These are phyloP conservation scores for Poeciliopsis presidionis DNA, from an alignment of 2,797 vertebrate genomes.

Conservation along the genomic window DNA sequence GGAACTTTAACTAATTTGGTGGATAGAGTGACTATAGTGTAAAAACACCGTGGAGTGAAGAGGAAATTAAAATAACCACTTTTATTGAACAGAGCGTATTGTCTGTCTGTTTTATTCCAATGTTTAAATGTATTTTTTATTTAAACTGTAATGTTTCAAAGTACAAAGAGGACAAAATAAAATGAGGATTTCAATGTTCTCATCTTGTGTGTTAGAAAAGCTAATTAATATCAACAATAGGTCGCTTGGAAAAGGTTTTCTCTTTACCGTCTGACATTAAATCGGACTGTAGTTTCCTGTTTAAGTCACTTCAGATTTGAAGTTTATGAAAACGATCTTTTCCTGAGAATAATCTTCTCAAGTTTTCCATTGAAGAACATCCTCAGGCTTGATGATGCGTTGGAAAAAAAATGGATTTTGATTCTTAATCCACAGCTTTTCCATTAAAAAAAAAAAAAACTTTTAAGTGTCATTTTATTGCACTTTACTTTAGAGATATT, in stretches of 20 bases:
- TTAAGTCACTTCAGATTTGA: not conserved
- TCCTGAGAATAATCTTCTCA: not conserved
- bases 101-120: constrained; percentile 43
- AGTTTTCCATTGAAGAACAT: not conserved
- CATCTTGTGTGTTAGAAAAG: not conserved
- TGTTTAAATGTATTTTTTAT: not conserved
- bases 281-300: not conserved
- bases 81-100: constrained; percentile 60
- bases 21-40: constrained; percentile 45
- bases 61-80: constrained; percentile 67
- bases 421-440: not conserved
- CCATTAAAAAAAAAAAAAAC: no score
- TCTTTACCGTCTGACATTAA: not conserved
- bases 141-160: not conserved
- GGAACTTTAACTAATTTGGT: constrained; percentile 32
- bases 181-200: not conserved
- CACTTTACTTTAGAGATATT: not conserved
- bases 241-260: not conserved
- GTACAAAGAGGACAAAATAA: not conserved
- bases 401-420: not conserved
- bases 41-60: constrained; percentile 40
- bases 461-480: not conserved
- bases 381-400: not conserved
- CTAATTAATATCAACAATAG: not conserved
- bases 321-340: not conserved